A percentile compares a stretch with the other conserved stretches of the same genome.
phyloP scores from a whole-genome alignment of 2,113 vertebrate genomes.

The Donacobius atricapilla region DNA sequence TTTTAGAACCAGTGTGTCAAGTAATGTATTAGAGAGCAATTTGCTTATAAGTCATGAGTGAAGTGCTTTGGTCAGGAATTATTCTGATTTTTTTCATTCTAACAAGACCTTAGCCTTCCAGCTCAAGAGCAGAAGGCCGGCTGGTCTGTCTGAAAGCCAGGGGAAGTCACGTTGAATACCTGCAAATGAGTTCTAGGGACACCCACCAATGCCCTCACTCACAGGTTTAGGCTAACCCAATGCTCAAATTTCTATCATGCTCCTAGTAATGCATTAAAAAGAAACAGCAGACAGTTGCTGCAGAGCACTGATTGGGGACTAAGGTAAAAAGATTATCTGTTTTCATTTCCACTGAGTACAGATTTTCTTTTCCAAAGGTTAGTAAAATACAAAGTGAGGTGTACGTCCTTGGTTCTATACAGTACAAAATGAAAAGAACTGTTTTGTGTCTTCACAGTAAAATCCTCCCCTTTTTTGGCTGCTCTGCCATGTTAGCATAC shows the following conservation, averaged over 20 bases:
- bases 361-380: neutral
- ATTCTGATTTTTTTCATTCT: neutral
- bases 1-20: neutral
- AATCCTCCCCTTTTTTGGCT: neutral
- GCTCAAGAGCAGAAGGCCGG: neutral
- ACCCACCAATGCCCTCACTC: neutral
- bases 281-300: neutral
- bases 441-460: neutral
- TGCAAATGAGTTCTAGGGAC: neutral
- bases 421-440: neutral
- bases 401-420: neutral
- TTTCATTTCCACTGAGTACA: neutral
- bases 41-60: neutral
- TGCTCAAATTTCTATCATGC: neutral
- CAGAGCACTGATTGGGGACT: neutral
- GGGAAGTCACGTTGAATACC: neutral
- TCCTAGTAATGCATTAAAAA: neutral
- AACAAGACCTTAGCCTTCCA: neutral
- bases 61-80: neutral
- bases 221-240: neutral
- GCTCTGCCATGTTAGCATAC: neutral
- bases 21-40: neutral
- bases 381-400: neutral
- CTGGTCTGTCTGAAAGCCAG: neutral
- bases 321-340: neutral